Percentiles rank a stretch among this genome's conserved stretches.
Evolutionary conservation across 1,140 invertebrate genomes (phyloP).

Genomic region (Apocrypta bakeri): DNA sequence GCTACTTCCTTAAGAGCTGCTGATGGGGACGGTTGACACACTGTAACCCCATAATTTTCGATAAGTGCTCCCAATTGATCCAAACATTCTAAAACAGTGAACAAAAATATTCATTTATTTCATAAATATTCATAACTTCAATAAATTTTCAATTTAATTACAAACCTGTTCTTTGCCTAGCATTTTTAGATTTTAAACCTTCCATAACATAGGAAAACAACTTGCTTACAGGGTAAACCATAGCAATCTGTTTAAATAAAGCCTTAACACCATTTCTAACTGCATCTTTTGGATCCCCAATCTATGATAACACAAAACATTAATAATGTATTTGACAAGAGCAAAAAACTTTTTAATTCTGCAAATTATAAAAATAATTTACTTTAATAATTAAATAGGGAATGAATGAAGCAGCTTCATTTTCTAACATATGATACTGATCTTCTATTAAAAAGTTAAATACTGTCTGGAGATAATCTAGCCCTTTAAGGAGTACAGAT

Average conservation of each 20-base stretch:
- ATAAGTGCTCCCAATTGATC: slow-evolving; percentile 93
- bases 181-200: slow-evolving; percentile 97
- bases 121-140: too few relatives aligned
- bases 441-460: slow-evolving; percentile 87
- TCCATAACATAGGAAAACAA: slow-evolving; percentile 94
- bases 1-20: slow-evolving; percentile 94
- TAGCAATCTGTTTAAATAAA: slow-evolving; percentile 89
- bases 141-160: slow-evolving; percentile 43
- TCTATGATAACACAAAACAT: slow-evolving; percentile 73
- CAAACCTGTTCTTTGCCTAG: slow-evolving; percentile 91
- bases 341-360: too few relatives aligned
- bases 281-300: slow-evolving; percentile 97
- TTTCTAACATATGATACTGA: slow-evolving; percentile 90
- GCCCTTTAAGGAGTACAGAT: slow-evolving; percentile 93
- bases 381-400: slow-evolving; percentile 95
- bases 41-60: slow-evolving; percentile 88
- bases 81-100: slow-evolving; percentile 84
- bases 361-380: slow-evolving; percentile 49
- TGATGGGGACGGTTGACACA: slow-evolving; percentile 86
- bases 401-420: slow-evolving; percentile 94
- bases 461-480: slow-evolving; percentile 92
- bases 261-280: slow-evolving; percentile 90
- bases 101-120: too few relatives aligned
- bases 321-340: slow-evolving; percentile 20
- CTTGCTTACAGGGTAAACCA: slow-evolving; percentile 92